Evolutionary conservation across 2,797 vertebrate species (phyloP).

Genomic region (Passerculus sandwichensis): DNA sequence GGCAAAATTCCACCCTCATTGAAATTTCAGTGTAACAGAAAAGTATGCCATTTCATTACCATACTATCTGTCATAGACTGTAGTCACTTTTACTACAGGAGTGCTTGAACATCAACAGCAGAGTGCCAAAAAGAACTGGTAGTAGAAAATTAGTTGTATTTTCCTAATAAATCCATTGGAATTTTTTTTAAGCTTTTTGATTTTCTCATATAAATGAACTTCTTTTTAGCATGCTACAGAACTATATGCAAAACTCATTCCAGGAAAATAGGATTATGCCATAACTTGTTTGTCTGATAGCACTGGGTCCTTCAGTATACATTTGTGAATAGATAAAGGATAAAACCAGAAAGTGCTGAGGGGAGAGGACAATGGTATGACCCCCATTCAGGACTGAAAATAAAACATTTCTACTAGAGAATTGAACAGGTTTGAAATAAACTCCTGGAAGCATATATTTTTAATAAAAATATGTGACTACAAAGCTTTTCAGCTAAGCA

Average conservation of each 20-base stretch:
- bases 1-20: constrained; percentile 63
- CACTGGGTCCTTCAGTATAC: neutral
- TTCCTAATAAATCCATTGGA: neutral
- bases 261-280: neutral
- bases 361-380: neutral
- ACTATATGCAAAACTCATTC: neutral
- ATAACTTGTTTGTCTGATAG: neutral
- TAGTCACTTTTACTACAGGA: neutral
- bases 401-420: neutral
- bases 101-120: neutral
- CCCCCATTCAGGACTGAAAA: neutral
- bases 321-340: neutral
- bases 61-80: neutral
- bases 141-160: neutral
- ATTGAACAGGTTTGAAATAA: neutral
- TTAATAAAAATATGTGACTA: neutral
- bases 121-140: neutral
- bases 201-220: neutral
- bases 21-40: constrained; percentile 64
- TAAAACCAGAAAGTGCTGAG: neutral
- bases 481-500: neutral
- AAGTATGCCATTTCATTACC: constrained; percentile 49
- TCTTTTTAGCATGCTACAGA: neutral
- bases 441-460: neutral
- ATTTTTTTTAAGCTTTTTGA: neutral